A percentile compares a stretch with the other conserved stretches of the same genome.
Conservation (phyloP, 2,797 vertebrate genomes). For the Squalus acanthias region DNA sequence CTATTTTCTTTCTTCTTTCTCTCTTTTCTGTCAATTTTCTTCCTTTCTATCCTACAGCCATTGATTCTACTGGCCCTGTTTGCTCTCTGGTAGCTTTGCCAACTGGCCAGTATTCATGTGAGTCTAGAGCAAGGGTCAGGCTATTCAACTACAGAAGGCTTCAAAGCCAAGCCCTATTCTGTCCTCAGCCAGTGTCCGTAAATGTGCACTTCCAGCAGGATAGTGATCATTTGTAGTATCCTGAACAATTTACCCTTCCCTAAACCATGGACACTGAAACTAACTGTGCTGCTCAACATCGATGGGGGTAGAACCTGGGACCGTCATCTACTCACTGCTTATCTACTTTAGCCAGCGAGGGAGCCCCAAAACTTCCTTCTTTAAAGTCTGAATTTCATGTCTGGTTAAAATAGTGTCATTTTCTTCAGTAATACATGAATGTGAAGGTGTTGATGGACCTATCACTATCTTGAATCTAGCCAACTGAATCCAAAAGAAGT, state of each 20-base stretch:
- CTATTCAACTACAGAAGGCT: background rate
- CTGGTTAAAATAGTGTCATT: background rate
- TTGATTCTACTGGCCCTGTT: background rate
- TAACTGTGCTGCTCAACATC: background rate
- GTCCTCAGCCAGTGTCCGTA: background rate
- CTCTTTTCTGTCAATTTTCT: background rate
- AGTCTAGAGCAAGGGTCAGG: background rate
- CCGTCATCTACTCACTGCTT: background rate
- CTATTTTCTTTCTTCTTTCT: background rate
- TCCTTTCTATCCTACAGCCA: background rate
- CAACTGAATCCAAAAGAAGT: background rate
- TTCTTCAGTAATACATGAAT: background rate
- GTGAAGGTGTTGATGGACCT: background rate
- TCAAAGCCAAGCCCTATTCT: background rate
- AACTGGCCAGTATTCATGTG: background rate
- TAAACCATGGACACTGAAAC: background rate
- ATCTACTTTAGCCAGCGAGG: background rate
- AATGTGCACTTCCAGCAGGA: background rate
- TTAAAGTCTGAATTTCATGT: background rate
- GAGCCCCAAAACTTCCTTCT: background rate
- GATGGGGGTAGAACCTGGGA: background rate
- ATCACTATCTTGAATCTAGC: background rate
- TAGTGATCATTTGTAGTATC: background rate
- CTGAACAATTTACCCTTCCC: background rate
- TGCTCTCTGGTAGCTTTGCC: background rate